Evolutionary conservation across 2,888 invertebrate genomes (phyloP).

Genomic region (Erannis defoliaria): DNA sequence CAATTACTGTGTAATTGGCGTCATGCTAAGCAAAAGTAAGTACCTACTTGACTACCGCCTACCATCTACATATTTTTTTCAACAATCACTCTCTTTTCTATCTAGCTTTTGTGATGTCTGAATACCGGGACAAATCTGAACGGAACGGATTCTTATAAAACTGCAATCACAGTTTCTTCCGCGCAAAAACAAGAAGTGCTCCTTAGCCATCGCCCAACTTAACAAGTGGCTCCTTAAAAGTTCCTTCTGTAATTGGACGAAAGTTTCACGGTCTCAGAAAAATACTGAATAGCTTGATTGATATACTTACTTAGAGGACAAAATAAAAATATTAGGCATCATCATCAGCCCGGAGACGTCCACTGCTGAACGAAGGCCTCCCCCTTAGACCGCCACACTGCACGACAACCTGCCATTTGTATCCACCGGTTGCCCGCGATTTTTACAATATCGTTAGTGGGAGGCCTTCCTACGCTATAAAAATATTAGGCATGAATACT

Average conservation of each 20-base stretch:
- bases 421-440: too few relatives aligned
- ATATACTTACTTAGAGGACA: constrained; percentile 13
- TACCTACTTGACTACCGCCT: too few relatives aligned
- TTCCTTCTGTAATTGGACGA: constrained; percentile 42
- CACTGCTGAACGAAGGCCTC: too few relatives aligned
- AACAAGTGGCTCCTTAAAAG: constrained; percentile 45
- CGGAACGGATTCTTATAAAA: constrained; percentile 31
- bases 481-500: too few relatives aligned
- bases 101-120: constrained; percentile 1
- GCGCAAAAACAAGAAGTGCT: constrained; percentile 36
- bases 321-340: background rate
- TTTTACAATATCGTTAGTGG: too few relatives aligned
- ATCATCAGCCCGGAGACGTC: too few relatives aligned
- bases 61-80: background rate
- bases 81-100: background rate
- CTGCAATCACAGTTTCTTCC: constrained; percentile 35
- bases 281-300: constrained; percentile 21
- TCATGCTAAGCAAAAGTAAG: too few relatives aligned
- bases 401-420: too few relatives aligned
- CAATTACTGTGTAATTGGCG: too few relatives aligned
- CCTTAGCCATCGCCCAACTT: constrained; percentile 32
- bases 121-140: too few relatives aligned
- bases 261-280: constrained; percentile 34
- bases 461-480: too few relatives aligned
- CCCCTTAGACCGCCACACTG: too few relatives aligned